These are phyloP conservation scores for Drosophila bunnanda DNA, from an alignment of 2,888 invertebrate genomes.

Conservation along the genomic window DNA sequence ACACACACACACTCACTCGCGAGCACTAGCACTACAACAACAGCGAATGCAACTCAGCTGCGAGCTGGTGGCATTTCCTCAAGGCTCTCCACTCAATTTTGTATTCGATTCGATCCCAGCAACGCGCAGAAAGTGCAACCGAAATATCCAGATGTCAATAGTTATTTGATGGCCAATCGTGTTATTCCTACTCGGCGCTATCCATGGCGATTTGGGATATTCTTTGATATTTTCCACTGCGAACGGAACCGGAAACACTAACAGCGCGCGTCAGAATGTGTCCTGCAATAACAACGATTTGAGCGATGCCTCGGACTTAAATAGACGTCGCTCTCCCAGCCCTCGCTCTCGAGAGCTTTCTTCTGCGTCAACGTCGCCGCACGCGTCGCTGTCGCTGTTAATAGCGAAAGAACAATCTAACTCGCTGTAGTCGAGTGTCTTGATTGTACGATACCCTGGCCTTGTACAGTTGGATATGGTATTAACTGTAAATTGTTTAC, in stretches of 20 bases:
- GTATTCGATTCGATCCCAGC: not conserved
- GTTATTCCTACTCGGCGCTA: constrained; percentile 9
- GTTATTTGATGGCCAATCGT: not conserved
- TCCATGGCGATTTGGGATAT: constrained; percentile 18
- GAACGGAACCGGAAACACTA: constrained; percentile 24
- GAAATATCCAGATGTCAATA: constrained; percentile 2
- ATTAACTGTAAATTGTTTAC: no score
- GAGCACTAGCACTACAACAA: constrained; percentile 28
- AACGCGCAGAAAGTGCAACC: not conserved
- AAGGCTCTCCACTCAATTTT: constrained; percentile 21
- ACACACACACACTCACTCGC: constrained; percentile 21
- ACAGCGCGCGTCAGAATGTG: constrained; percentile 25
- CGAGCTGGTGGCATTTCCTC: constrained; percentile 53
- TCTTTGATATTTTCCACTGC: constrained; percentile 9
- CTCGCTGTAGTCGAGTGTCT: not conserved
- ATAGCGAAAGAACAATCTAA: not conserved
- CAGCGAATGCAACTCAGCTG: constrained; percentile 36
- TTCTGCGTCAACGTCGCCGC: constrained; percentile 4
- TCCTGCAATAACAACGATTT: constrained; percentile 40
- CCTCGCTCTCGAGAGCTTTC: constrained; percentile 1
- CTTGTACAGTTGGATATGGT: no score
- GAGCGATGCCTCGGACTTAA: constrained; percentile 19
- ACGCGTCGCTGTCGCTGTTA: constrained; percentile 12
- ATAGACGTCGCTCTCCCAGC: constrained; percentile 28
- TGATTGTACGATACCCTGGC: not conserved